These are phyloP conservation scores for Crematogaster levior DNA, from an alignment of 2,888 invertebrate genomes.

Conservation along the genomic window DNA sequence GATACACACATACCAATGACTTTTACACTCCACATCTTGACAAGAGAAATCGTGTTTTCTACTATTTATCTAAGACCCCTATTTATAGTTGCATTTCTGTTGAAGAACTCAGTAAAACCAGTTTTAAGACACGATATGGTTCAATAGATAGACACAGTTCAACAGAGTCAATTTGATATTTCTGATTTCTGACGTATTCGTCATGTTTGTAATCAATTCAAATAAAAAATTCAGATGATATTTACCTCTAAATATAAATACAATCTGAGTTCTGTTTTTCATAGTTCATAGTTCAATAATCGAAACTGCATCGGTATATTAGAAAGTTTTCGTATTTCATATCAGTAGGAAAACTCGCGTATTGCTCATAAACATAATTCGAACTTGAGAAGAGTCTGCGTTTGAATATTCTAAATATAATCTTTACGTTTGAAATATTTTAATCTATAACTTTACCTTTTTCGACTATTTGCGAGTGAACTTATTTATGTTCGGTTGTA, in stretches of 20 bases:
- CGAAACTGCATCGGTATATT: neutral
- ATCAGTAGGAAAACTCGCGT: neutral
- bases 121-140: neutral
- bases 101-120: neutral
- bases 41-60: slow-evolving; percentile 54
- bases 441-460: too few species aligned
- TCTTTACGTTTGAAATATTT: neutral
- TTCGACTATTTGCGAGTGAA: neutral
- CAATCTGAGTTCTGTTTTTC: neutral
- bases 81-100: neutral
- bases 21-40: slow-evolving; percentile 60
- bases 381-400: neutral
- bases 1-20: slow-evolving; percentile 41
- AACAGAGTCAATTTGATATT: neutral
- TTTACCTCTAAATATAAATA: neutral
- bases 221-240: neutral
- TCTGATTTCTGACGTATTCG: neutral
- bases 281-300: neutral
- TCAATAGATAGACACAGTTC: slow-evolving; percentile 5
- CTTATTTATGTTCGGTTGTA: neutral
- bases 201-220: neutral
- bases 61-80: slow-evolving; percentile 11
- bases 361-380: neutral
- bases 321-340: neutral
- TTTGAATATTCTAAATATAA: neutral